phyloP scores from a whole-genome alignment of 2,797 vertebrate species.

The Natrix natrix region DNA sequence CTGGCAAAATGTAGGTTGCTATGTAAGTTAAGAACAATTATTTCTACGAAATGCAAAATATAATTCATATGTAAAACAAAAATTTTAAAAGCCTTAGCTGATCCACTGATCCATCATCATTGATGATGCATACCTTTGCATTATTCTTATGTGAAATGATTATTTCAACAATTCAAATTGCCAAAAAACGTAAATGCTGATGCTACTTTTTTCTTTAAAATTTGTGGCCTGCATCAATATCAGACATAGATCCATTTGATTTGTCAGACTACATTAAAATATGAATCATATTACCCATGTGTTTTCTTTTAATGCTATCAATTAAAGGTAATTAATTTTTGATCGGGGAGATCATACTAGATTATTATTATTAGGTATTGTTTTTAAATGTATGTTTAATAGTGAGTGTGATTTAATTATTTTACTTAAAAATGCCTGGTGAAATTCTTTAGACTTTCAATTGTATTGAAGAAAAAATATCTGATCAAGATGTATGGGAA shows the following conservation, averaged over 20 bases:
- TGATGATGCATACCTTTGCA: not conserved
- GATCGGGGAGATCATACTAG: not conserved
- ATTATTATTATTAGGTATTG: not conserved
- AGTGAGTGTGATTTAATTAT: not conserved
- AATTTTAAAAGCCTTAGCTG: not conserved
- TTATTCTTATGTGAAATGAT: not conserved
- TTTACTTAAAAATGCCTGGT: not conserved
- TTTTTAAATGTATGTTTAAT: not conserved
- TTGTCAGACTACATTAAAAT: not conserved
- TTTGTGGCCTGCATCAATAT: not conserved
- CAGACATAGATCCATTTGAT: not conserved
- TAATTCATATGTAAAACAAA: not conserved
- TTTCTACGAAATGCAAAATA: not conserved
- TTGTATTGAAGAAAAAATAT: not conserved
- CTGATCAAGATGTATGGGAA: not conserved
- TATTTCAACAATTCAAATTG: not conserved
- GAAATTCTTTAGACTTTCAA: not conserved
- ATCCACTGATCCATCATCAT: not conserved
- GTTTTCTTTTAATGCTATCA: not conserved
- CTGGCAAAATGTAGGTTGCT: not conserved
- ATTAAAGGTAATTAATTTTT: not conserved
- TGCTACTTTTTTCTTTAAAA: not conserved
- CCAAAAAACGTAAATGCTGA: not conserved
- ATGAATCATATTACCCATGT: not conserved
- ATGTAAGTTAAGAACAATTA: not conserved